Conservation (phyloP, 2,113 vertebrate species). For the Desmodus rotundus region DNA sequence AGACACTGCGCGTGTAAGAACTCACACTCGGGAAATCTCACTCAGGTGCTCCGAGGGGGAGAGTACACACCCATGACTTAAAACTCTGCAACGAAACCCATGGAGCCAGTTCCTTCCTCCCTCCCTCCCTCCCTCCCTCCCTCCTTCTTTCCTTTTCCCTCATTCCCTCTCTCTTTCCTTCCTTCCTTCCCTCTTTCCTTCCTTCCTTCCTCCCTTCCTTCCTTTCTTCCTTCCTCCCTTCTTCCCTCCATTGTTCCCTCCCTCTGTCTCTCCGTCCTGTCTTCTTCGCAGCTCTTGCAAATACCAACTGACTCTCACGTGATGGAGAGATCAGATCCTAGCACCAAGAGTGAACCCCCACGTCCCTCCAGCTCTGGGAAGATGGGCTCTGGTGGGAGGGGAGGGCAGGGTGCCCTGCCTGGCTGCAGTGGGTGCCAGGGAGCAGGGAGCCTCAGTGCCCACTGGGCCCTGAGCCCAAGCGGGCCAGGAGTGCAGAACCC, state of each 20-base stretch:
- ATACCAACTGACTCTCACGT: neutral
- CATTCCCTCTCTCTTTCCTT: fast-evolving
- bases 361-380: neutral
- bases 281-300: neutral
- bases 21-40: no score
- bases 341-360: neutral
- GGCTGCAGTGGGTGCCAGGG: neutral
- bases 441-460: neutral
- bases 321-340: neutral
- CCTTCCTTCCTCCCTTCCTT: no score
- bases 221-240: no score
- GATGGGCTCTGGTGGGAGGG: neutral
- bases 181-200: no score
- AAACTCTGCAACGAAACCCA: no score
- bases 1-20: no score
- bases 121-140: no score
- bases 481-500: neutral
- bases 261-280: neutral
- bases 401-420: neutral
- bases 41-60: no score
- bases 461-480: neutral
- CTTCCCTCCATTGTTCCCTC: no score
- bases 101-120: no score
- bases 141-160: no score
- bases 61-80: no score